Base-by-base conservation (phyloP, 1,140 invertebrate genomes). In the Bombus superbus region DNA sequence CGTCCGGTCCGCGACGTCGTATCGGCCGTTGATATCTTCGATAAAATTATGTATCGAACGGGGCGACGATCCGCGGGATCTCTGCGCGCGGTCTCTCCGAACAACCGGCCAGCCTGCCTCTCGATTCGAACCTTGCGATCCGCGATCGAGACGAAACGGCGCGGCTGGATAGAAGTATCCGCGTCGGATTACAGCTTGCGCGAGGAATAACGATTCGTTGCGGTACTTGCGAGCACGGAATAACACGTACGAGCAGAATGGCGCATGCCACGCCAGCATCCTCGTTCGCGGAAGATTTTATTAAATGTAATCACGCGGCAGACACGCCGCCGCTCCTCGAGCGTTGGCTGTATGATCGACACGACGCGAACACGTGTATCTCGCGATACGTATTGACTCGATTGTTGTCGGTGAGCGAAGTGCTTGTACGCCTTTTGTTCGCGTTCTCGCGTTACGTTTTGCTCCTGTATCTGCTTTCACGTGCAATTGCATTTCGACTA, bases 11-110 rank as follows among this genome's bases (percentile, higher is more conserved):
- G 0, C 6, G 32, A 32, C 22, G 44, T 64, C 72, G 74, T 40
- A 44, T 78, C 40, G 42, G n/a, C 69, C 25, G 64, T 53, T 15
- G 47, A 66, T 32, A 53, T 69, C 59, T 64, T 8, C 68, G 68
- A 85, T 80, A 64, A 80, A 73, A 80, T 85, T 85, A 79, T 69
- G 76, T 28, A 79, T 85, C 68, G 69, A 79, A 72, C 35, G 73
- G 47, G 59, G 72, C 28, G 28, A 38, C 62, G 32, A 83, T 44
- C 47, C 18, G 18, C 47, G 18, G 6, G 18, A 53, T 53, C 47
- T 32, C 32, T 32, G 32, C 18, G 8, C 2, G 47, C 47, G 47
- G 47, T 53, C 18, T 53, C 66, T 42, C 38, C 64, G 11, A 25
- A 62, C 28, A 62, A 68, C 44, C 69, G 18, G 25, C 69, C 53